These are phyloP conservation scores for Ceyx cyanopectus DNA, from an alignment of 2,113 vertebrate genomes.

Conservation along the genomic window DNA sequence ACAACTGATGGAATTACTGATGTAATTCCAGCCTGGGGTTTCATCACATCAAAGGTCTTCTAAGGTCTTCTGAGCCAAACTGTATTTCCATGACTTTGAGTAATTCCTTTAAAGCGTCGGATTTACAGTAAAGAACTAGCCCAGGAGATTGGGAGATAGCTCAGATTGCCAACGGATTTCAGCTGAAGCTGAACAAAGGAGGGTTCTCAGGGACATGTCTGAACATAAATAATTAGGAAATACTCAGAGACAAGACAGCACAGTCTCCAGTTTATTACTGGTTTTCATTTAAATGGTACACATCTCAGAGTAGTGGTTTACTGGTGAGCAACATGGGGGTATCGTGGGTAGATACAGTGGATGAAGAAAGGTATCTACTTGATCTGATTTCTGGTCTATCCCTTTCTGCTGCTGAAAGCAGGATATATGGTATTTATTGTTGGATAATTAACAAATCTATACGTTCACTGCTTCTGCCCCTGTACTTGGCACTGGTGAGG, in stretches of 20 bases:
- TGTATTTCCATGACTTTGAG: not conserved
- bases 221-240: not conserved
- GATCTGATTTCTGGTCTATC: not conserved
- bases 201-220: not conserved
- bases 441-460: not conserved
- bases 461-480: not conserved
- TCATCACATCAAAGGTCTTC: not conserved
- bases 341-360: not conserved
- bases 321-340: not conserved
- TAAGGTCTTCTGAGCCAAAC: not conserved
- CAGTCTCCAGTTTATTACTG: not conserved
- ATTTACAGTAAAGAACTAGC: not conserved
- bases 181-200: not conserved
- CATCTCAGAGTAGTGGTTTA: not conserved
- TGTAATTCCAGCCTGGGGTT: constrained; percentile 1
- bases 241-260: not conserved
- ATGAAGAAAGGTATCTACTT: not conserved
- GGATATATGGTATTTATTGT: not conserved
- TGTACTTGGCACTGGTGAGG: not conserved
- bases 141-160: not conserved
- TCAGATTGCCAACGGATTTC: not conserved
- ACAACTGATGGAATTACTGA: not conserved
- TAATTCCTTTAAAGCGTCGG: not conserved
- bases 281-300: not conserved
- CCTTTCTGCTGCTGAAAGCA: not conserved